A percentile compares a stretch with the other conserved stretches of the same genome.
phyloP scores from a whole-genome alignment of 2,888 invertebrate species.

The Lepas anatifera region DNA sequence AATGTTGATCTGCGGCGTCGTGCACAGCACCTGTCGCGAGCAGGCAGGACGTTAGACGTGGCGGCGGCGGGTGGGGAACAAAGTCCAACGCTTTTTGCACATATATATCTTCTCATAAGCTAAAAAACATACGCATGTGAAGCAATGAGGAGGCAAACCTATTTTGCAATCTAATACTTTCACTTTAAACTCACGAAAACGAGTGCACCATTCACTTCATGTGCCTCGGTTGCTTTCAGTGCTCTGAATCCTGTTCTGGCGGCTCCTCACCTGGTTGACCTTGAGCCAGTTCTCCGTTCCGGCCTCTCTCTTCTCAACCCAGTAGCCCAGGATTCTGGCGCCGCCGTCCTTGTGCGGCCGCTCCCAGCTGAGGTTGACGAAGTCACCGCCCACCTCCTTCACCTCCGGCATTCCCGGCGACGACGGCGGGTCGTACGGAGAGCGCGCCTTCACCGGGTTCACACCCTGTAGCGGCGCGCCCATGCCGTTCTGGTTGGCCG shows the following conservation, averaged over 20 bases:
- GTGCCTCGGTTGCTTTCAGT: no score
- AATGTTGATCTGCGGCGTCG: conserved; percentile 82
- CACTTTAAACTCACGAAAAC: no score
- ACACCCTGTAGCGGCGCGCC: conserved; percentile 79
- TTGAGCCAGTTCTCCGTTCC: conserved; percentile 82
- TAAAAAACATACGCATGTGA: no score
- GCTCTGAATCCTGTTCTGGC: no score
- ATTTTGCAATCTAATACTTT: no score
- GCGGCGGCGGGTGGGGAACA: no score
- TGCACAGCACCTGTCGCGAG: conserved; percentile 44
- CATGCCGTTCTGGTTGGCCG: conserved; percentile 91
- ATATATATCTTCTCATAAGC: no score
- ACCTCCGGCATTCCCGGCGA: conserved; percentile 86
- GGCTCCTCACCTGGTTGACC: conserved; percentile 53
- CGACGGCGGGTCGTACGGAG: conserved; percentile 80
- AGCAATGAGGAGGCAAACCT: no score
- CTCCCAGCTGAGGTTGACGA: conserved; percentile 92
- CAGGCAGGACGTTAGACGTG: no score
- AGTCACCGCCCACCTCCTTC: conserved; percentile 90
- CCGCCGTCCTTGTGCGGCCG: conserved; percentile 92
- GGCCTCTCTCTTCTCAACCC: conserved; percentile 93
- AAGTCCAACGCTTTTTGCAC: no score
- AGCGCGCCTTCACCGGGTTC: conserved; percentile 80
- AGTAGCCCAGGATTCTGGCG: conserved; percentile 92
- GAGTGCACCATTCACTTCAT: no score